Conservation (phyloP, 2,113 vertebrate species). For the Phalacrocorax pelagicus region DNA sequence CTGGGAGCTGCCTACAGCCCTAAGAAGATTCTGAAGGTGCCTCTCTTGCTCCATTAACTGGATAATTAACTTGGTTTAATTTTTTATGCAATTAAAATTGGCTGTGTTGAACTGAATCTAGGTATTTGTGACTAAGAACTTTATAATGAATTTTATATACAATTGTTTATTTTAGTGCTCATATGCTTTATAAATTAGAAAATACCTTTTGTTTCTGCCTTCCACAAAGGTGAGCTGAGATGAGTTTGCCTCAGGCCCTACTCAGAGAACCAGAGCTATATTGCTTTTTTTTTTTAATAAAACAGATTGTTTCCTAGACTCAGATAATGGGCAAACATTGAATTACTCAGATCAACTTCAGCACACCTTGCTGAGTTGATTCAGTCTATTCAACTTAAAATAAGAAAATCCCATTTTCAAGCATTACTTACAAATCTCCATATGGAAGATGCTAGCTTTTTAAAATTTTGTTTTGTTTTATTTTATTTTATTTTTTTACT, state of each 20-base stretch:
- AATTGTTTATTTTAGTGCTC: background rate
- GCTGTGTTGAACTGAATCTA: background rate
- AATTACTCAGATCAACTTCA: background rate
- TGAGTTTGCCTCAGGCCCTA: background rate
- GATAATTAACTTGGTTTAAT: background rate
- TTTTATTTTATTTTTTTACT: background rate
- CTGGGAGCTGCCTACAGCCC: background rate
- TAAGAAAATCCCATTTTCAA: background rate
- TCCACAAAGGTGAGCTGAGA: background rate
- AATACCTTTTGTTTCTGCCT: background rate
- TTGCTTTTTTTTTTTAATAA: background rate
- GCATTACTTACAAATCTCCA: background rate
- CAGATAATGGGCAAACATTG: background rate
- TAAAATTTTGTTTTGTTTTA: accelerated
- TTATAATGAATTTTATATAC: background rate
- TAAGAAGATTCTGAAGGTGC: background rate
- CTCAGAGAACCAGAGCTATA: background rate
- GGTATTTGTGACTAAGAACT: background rate
- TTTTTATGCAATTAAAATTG: background rate
- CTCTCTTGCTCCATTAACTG: background rate
- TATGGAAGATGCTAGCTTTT: background rate
- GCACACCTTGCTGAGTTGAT: background rate
- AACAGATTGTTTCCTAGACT: background rate
- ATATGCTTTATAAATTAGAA: background rate
- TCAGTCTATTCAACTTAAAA: background rate